Base-by-base conservation (phyloP, 2,888 invertebrate species). In the Chaetogeoica ovagalla region DNA sequence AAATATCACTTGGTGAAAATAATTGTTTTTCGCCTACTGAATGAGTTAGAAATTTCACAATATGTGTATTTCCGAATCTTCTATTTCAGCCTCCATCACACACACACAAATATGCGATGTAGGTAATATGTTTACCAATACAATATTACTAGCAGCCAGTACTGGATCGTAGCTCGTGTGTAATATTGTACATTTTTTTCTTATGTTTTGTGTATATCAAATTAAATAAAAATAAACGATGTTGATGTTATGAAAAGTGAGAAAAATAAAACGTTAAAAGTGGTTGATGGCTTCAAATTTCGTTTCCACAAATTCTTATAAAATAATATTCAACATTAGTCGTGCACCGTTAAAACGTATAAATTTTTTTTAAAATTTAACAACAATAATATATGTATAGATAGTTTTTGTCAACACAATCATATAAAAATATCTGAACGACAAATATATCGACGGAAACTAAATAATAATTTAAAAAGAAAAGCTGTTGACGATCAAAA, bases 331-430 rank as follows among this genome's bases (percentile, higher is more conserved):
- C 48, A 63, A 74, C 52, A 11, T 39, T 65, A 65, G 74, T 62
- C n/a, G 30, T 74, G 74, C 17, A 74, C 65, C 19, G 37, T 52
- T 15, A 74, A 74, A 55, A 74, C n/a, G 39, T 74, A 23, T 74
- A 23, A n/a, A 1, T 59, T 39, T 48, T 74, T 63, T 55, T 43
- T n/a, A n/a, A 63, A 74, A 63, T 63, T 52, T 74, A 37, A 39
- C 52, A 19, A n/a, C 4, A 30, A 74, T 74, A 63, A 52, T 39
- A 74, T 30, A 21, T 62, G 59, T 43, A 21, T 30, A 39, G n/a
- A n/a, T 37, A 62, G 63, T 48, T 39, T 63, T 43, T 4, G 39
- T n/a, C 39, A 39, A 23, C 60, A 72, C 11, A 72, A 55, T 43
- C 72, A 72, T 59, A 13, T 11, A 59, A 19, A 57, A 59, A n/a